A percentile compares a stretch with the other conserved stretches of the same genome.
Conservation (phyloP, 2,113 vertebrate genomes). For the Rhipidura dahli region DNA sequence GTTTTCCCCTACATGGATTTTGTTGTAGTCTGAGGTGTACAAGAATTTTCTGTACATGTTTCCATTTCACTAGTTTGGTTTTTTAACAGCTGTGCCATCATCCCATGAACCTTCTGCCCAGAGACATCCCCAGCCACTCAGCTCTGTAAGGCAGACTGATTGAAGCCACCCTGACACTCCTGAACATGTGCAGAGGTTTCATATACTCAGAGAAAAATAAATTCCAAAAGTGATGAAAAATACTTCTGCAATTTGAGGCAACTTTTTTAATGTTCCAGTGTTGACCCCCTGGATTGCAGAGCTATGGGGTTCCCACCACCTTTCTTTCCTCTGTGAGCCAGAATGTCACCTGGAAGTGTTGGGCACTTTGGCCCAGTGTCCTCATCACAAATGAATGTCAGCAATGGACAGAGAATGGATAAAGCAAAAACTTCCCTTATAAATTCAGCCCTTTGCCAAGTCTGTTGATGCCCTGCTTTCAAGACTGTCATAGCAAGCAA, state of each 20-base stretch:
- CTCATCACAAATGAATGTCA: neutral
- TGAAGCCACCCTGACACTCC: neutral
- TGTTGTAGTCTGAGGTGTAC: neutral
- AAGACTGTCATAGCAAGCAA: slow-evolving; percentile 40
- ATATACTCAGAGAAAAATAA: neutral
- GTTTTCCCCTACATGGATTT: neutral
- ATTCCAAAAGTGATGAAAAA: neutral
- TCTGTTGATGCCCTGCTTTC: slow-evolving; percentile 21
- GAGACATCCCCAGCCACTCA: neutral
- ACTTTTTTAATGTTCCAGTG: neutral
- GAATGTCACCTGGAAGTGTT: neutral
- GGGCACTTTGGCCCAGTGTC: neutral
- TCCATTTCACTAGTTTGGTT: neutral
- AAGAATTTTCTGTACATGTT: neutral
- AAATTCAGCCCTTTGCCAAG: slow-evolving; percentile 28
- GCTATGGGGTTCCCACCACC: neutral
- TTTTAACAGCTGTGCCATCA: neutral
- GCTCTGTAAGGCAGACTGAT: neutral
- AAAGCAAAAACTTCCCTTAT: slow-evolving; percentile 24
- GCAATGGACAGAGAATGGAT: neutral
- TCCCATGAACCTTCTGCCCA: neutral
- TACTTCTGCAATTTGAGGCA: neutral
- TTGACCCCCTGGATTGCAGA: neutral
- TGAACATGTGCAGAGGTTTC: neutral
- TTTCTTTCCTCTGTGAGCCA: neutral